Evolutionary conservation across 2,797 vertebrate genomes (phyloP).

Genomic region (Thamnophis elegans): DNA sequence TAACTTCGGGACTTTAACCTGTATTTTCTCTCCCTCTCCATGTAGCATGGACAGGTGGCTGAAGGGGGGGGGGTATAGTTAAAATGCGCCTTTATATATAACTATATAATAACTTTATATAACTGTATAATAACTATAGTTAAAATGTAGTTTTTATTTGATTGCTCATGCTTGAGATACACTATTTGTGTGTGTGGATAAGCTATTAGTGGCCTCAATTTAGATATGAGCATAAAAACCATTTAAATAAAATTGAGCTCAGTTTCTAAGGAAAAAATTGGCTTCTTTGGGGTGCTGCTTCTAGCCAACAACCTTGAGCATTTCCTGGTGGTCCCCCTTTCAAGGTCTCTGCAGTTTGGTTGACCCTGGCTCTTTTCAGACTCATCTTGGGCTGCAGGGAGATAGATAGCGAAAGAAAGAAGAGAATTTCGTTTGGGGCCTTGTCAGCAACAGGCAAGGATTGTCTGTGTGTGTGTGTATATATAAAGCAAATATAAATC

Average conservation of each 20-base stretch:
- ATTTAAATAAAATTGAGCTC: background rate
- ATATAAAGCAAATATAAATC: too few species aligned
- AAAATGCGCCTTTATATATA: background rate
- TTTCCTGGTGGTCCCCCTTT: background rate
- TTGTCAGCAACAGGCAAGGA: background rate
- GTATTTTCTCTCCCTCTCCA: background rate
- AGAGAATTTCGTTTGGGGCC: background rate
- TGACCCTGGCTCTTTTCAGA: background rate
- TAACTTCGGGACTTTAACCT: background rate
- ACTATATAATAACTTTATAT: too few species aligned
- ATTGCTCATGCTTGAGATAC: background rate
- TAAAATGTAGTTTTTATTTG: background rate
- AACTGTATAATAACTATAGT: too few species aligned
- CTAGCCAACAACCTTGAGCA: background rate
- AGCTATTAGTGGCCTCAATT: background rate
- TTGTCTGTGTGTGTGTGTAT: too few species aligned
- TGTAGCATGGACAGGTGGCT: background rate
- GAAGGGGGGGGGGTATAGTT: background rate
- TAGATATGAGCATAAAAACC: background rate
- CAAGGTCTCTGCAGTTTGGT: background rate
- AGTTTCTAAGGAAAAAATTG: background rate
- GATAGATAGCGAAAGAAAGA: too few species aligned
- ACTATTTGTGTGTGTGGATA: too few species aligned
- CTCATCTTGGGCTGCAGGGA: background rate
- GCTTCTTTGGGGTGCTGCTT: background rate